Evolutionary conservation across 2,888 invertebrate genomes (phyloP), one percentile per base, ranked within the genome.

Genomic region (Philopedon plagiatum): DNA sequence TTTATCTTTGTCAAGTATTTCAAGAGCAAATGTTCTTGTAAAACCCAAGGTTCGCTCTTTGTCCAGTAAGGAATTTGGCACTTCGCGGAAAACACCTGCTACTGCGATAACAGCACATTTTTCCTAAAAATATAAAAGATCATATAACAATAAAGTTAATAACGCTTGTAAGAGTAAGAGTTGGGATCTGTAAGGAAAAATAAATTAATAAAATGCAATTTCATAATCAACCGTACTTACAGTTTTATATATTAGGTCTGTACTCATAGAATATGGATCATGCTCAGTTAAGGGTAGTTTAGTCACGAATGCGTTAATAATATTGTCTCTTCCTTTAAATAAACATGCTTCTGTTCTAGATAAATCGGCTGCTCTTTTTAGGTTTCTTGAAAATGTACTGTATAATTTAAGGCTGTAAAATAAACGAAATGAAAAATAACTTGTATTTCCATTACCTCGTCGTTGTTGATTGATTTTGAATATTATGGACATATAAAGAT

Each of bases 71-170:
- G 84, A 82, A 2, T 86, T 85, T 0, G 87, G 83, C 58, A 89
- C 87, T 80, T 94, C 89, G 78, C 89, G 89, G 73, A 92, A 88
- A 0, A 93, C 85, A 11, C 94, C 94, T 63, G 86, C 86, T 8
- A 94, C 86, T 3, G 89, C 87, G 70, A 94, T 84, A n/a, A 90
- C 85, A 51, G 87, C 87, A 37, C 85, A 79, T 0, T 77, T 76
- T 0, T 86, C 85, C 89, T 85, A 77, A 62, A 82, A 80, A 72
- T n/a, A 39, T n/a, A 34, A 18, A 3, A 23, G 8, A 39, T 26
- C 21, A 29, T 29, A 60, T 15, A 37, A 13, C 57, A 57, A 39
- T 44, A 26, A 26, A 26, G 7, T 5, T 5, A 26, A 26, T 26
- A n/a, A n/a, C n/a, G n/a, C n/a, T n/a, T n/a, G n/a, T n/a, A n/a